These are phyloP conservation scores for Alethe castanea DNA, from an alignment of 2,113 vertebrate genomes.

Conservation along the genomic window DNA sequence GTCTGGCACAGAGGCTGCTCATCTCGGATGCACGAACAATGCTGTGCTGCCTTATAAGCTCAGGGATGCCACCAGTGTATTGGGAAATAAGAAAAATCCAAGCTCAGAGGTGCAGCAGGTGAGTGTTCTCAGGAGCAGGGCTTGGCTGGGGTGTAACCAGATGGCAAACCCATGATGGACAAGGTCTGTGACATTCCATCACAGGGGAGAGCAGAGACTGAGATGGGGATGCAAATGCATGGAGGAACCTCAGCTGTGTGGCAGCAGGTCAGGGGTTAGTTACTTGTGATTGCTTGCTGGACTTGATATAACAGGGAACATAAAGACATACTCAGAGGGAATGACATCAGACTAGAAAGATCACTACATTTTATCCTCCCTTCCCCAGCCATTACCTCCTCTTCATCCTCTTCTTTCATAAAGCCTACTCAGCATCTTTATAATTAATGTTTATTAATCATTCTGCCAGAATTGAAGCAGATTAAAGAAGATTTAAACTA, in stretches of 20 bases:
- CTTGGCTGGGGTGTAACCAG: background rate
- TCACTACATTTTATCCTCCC: background rate
- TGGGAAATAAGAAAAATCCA: background rate
- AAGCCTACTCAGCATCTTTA: conserved; percentile 28
- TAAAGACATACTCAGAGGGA: background rate
- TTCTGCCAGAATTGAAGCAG: background rate
- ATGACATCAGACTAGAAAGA: background rate
- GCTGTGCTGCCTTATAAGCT: background rate
- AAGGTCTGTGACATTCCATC: background rate
- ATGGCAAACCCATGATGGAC: background rate
- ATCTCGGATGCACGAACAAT: background rate
- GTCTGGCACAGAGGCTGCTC: background rate
- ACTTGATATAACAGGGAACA: background rate
- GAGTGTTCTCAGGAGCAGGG: background rate
- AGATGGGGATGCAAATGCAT: background rate
- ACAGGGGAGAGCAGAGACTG: background rate
- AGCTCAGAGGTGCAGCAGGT: background rate
- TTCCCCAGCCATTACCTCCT: background rate
- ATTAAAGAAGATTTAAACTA: conserved; percentile 39
- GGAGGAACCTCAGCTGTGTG: background rate
- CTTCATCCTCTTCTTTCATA: background rate
- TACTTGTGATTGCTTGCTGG: background rate
- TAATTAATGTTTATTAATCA: conserved; percentile 49
- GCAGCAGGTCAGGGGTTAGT: background rate
- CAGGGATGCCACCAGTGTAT: background rate